These are phyloP conservation scores for Drosophila paulistorum DNA, from an alignment of 1,140 invertebrate species.

Conservation along the genomic window DNA sequence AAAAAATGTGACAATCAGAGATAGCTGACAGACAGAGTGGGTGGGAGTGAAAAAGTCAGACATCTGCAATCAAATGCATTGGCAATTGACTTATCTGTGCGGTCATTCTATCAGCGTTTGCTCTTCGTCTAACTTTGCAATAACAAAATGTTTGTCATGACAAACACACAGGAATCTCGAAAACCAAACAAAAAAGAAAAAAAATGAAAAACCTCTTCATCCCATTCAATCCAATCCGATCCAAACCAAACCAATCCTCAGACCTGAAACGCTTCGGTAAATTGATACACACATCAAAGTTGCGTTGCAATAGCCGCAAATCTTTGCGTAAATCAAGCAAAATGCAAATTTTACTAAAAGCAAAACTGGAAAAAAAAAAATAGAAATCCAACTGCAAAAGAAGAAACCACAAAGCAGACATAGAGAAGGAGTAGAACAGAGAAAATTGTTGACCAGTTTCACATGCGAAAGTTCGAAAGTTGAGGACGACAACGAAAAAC, in stretches of 20 bases:
- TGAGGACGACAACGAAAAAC: constrained; percentile 51
- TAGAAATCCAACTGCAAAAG: constrained; percentile 19
- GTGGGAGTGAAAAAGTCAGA: not conserved
- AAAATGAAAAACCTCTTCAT: constrained; percentile 25
- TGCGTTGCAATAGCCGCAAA: constrained; percentile 79
- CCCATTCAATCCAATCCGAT: constrained; percentile 43
- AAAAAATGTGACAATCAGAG: not conserved
- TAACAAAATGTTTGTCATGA: constrained; percentile 71
- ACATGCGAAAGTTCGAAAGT: constrained; percentile 31
- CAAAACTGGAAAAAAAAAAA: constrained; percentile 30
- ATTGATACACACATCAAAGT: constrained; percentile 79
- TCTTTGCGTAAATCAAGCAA: constrained; percentile 79
- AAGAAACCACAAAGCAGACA: constrained; percentile 53
- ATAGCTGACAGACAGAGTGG: not conserved
- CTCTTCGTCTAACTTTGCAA: constrained; percentile 41
- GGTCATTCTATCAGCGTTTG: constrained; percentile 56
- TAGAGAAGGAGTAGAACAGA: constrained; percentile 28
- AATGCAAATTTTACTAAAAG: constrained; percentile 75
- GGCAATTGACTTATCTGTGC: constrained; percentile 75
- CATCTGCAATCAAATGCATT: constrained; percentile 65
- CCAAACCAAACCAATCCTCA: constrained; percentile 46
- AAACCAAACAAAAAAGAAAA: constrained; percentile 12
- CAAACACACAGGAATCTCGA: constrained; percentile 62
- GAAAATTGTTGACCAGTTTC: constrained; percentile 57
- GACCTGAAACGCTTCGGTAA: constrained; percentile 65